Conservation (phyloP, 2,888 invertebrate species). For the Sympetrum striolatum region DNA sequence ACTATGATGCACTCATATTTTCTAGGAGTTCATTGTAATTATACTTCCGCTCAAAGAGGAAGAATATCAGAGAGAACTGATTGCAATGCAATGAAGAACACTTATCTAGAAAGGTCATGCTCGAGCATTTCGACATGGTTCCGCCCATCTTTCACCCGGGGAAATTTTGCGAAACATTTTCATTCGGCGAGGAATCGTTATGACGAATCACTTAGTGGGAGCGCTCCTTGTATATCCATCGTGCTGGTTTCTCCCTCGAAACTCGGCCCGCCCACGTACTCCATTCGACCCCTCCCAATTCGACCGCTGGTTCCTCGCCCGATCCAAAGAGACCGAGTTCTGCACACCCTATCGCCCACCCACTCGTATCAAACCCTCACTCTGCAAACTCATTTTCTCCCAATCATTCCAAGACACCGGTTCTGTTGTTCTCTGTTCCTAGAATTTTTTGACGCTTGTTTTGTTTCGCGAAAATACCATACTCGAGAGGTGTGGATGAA, state of each 20-base stretch:
- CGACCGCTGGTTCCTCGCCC: background rate
- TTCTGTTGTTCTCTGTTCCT: background rate
- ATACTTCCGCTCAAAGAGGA: too few species aligned
- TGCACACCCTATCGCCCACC: background rate
- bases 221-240: background rate
- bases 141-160: too few species aligned
- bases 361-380: background rate
- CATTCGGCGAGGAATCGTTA: too few species aligned
- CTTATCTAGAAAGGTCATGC: too few species aligned
- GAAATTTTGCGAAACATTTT: too few species aligned
- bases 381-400: background rate
- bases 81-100: too few species aligned
- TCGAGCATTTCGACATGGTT: too few species aligned
- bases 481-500: background rate
- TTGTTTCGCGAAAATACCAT: background rate
- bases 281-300: background rate
- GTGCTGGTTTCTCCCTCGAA: background rate
- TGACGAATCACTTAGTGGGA: background rate
- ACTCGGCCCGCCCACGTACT: background rate
- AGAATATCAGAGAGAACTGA: too few species aligned
- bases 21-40: too few species aligned
- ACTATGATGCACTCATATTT: too few species aligned
- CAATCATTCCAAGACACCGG: background rate
- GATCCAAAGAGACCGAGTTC: background rate
- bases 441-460: background rate